Evolutionary conservation across 1,140 invertebrate species (phyloP).

Genomic region (Lordiphosa clarofinis): DNA sequence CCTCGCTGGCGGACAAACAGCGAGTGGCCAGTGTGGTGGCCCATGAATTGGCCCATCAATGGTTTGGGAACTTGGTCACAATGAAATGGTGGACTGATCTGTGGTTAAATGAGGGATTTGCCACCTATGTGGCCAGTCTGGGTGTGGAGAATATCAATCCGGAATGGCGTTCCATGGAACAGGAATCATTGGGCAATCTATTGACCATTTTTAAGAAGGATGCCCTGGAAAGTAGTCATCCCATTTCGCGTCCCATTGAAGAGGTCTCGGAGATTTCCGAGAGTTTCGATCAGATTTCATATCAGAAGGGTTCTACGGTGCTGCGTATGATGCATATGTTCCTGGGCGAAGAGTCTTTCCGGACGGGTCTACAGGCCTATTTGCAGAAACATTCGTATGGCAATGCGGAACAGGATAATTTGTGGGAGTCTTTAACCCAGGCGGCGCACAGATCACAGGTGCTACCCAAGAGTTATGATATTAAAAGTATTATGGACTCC

Average conservation of each 20-base stretch:
- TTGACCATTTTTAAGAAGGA: slow-evolving; percentile 82
- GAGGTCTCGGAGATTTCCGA: slow-evolving; percentile 90
- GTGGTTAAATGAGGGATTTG: slow-evolving; percentile 94
- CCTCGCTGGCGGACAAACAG: slow-evolving; percentile 83
- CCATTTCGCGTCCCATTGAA: slow-evolving; percentile 83
- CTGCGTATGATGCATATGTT: slow-evolving; percentile 95
- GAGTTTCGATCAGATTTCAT: slow-evolving; percentile 94
- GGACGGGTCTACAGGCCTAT: slow-evolving; percentile 85
- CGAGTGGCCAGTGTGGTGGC: slow-evolving; percentile 85
- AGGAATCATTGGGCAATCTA: slow-evolving; percentile 83
- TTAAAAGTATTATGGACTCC: slow-evolving; percentile 88
- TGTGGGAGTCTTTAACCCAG: slow-evolving; percentile 88
- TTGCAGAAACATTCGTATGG: slow-evolving; percentile 83
- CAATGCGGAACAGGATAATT: slow-evolving; percentile 90
- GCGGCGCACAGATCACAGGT: slow-evolving; percentile 80
- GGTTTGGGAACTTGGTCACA: slow-evolving; percentile 88
- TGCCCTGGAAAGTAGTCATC: slow-evolving; percentile 83
- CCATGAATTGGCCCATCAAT: slow-evolving; percentile 91
- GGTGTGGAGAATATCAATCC: slow-evolving; percentile 83
- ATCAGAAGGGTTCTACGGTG: slow-evolving; percentile 90
- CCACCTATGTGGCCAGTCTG: slow-evolving; percentile 85
- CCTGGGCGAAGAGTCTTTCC: slow-evolving; percentile 87
- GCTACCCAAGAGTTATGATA: slow-evolving; percentile 82
- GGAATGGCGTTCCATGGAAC: slow-evolving; percentile 83
- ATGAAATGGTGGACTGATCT: slow-evolving; percentile 92